Base-by-base conservation (phyloP, 2,888 invertebrate genomes). In the Dione vanillae region DNA sequence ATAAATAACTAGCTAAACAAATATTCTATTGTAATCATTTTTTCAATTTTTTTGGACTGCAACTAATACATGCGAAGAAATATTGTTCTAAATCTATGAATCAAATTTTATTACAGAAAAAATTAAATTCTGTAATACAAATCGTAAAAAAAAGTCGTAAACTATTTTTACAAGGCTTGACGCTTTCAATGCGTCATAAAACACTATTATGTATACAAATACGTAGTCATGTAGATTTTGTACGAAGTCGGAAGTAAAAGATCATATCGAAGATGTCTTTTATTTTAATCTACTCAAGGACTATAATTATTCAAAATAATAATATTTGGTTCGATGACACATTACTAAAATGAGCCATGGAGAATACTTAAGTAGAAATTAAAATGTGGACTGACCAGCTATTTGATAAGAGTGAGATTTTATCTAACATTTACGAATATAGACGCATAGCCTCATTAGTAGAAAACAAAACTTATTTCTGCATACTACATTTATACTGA, bases 91-190 rank as follows among this genome's bases (percentile, higher is more conserved):
- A 58, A 65, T 45, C 45, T 45, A 37, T 37, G 37, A 47, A 19
- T 49, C 27, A 58, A 51, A 54, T 61, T 65, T 70, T 65, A 65
- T 45, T 65, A 65, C 59, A 27, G 58, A 70, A 65, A 65, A 66
- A 47, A 66, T 52, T 54, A 54, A 65, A 83, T 87, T 87, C 87
- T 81, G 85, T 85, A 88, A 56, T 56, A 88, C 77, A 81, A 77
- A 79, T 81, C 83, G 84, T 89, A 88, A 89, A 89, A 81, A 83
- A 71, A 76, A 83, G 83, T 86, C 87, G 86, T 87, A 88, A 89
- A 85, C 83, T 84, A 85, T 88, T 89, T 79, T 84, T 87, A 88
- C 88, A 83, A 85, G 79, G 68, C 78, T 83, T 81, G 75, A 80
- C 62, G 37, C 49, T 67, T 54, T 49, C 65, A 74, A 45, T 47